A percentile compares a stretch with the other conserved stretches of the same genome.
These are phyloP conservation scores for Hemichromis elongatus DNA, from an alignment of 2,113 vertebrate species.

Conservation along the genomic window DNA sequence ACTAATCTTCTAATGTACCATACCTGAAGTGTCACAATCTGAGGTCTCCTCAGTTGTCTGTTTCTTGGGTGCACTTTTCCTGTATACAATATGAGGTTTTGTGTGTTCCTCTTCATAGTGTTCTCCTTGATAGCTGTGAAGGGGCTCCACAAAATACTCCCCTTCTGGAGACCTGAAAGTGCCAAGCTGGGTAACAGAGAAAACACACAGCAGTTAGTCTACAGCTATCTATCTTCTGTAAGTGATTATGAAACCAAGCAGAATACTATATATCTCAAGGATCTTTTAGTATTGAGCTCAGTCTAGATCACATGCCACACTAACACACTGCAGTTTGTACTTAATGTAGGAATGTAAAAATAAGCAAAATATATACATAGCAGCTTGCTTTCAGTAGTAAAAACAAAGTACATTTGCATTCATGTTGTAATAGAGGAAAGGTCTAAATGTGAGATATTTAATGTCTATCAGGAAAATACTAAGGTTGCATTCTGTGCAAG, in stretches of 20 bases:
- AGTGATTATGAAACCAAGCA: neutral
- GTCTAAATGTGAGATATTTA: constrained; percentile 2
- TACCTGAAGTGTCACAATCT: constrained; percentile 90
- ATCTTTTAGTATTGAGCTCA: neutral
- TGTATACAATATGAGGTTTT: constrained; percentile 94
- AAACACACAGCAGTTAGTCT: constrained; percentile 18
- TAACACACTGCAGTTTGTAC: neutral
- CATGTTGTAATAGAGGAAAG: constrained; percentile 11
- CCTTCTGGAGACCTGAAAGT: constrained; percentile 94
- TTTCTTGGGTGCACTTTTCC: constrained; percentile 71
- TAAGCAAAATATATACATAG: neutral
- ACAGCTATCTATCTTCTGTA: neutral
- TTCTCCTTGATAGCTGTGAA: constrained; percentile 81
- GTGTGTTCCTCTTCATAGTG: constrained; percentile 90
- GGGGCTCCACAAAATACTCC: constrained; percentile 95
- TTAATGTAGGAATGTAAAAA: neutral
- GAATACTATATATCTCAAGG: neutral
- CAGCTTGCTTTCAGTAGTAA: neutral
- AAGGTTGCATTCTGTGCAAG: constrained; percentile 20
- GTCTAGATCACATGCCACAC: neutral
- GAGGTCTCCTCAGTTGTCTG: constrained; percentile 61
- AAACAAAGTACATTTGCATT: constrained; percentile 40
- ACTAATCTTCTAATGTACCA: neutral
- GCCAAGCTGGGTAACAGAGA: constrained; percentile 79
- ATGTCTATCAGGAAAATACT: constrained; percentile 56